phyloP scores from a whole-genome alignment of 2,797 vertebrate genomes.

The Gobionotothen gibberifrons region DNA sequence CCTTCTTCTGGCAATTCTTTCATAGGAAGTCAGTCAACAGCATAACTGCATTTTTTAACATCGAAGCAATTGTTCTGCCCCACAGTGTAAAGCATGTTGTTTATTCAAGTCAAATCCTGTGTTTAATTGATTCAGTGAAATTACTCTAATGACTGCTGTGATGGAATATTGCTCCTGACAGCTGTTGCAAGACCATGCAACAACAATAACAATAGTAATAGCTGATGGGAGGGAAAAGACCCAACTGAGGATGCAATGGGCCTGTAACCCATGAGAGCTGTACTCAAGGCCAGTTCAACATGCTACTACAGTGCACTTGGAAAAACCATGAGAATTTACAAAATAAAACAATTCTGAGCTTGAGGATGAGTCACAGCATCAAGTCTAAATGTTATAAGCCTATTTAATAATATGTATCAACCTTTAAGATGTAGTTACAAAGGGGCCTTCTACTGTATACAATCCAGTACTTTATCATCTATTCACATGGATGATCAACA shows the following conservation, averaged over 20 bases:
- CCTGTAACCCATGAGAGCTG: slow-evolving; percentile 28
- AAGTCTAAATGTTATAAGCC: no score
- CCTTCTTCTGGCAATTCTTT: slow-evolving; percentile 25
- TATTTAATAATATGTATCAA: no score
- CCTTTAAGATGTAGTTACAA: no score
- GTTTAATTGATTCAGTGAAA: slow-evolving; percentile 57
- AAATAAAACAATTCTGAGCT: neutral
- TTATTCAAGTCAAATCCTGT: slow-evolving; percentile 29
- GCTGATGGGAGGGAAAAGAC: slow-evolving; percentile 37
- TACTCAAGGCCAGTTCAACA: slow-evolving; percentile 5
- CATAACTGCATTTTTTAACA: slow-evolving; percentile 44
- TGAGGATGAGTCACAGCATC: neutral
- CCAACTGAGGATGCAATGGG: slow-evolving; percentile 45
- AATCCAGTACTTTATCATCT: no score
- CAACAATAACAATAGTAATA: slow-evolving; percentile 53
- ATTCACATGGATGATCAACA: no score
- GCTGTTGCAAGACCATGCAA: slow-evolving; percentile 48
- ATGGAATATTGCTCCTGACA: slow-evolving; percentile 62
- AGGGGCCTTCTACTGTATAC: no score
- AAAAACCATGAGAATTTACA: neutral
- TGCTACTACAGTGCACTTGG: neutral
- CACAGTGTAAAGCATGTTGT: slow-evolving; percentile 25
- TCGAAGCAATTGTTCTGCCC: slow-evolving; percentile 17
- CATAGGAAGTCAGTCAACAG: slow-evolving; percentile 14
- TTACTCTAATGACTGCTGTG: slow-evolving; percentile 53